phyloP scores from a whole-genome alignment of 2,797 vertebrate genomes.

The Pristis pectinata region DNA sequence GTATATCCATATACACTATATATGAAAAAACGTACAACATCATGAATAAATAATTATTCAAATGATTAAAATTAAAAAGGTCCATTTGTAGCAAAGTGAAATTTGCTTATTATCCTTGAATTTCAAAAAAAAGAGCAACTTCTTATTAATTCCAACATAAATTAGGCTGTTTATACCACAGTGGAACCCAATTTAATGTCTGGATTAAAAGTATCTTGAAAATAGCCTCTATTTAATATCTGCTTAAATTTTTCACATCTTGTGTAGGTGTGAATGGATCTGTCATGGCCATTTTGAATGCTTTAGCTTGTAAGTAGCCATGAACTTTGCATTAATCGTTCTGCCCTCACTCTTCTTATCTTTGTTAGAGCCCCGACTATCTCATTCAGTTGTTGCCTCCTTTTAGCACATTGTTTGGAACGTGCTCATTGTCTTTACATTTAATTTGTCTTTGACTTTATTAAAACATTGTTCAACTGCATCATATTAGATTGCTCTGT shows the following conservation, averaged over 20 bases:
- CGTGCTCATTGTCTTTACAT: background rate
- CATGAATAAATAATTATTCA: constrained; percentile 36
- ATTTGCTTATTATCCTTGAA: background rate
- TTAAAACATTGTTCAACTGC: background rate
- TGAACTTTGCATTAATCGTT: constrained; percentile 14
- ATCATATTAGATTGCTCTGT: background rate
- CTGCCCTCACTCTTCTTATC: background rate
- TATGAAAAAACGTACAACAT: constrained; percentile 14
- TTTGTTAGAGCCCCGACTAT: background rate
- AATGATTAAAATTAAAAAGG: constrained; percentile 30
- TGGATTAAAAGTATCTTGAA: constrained; percentile 30
- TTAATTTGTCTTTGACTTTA: background rate
- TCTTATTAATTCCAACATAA: constrained; percentile 3
- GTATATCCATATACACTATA: constrained; percentile 29
- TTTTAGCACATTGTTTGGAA: background rate
- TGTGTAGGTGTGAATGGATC: background rate
- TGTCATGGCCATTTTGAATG: background rate
- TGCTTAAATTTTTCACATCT: background rate
- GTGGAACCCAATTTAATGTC: background rate
- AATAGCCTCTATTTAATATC: background rate
- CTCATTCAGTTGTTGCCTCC: background rate
- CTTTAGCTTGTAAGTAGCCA: constrained; percentile 1
- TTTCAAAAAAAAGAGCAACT: background rate
- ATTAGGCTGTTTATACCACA: background rate
- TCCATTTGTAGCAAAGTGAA: constrained; percentile 2